These are phyloP conservation scores for Eupithecia subfuscata DNA, from an alignment of 2,888 invertebrate species.

Conservation along the genomic window DNA sequence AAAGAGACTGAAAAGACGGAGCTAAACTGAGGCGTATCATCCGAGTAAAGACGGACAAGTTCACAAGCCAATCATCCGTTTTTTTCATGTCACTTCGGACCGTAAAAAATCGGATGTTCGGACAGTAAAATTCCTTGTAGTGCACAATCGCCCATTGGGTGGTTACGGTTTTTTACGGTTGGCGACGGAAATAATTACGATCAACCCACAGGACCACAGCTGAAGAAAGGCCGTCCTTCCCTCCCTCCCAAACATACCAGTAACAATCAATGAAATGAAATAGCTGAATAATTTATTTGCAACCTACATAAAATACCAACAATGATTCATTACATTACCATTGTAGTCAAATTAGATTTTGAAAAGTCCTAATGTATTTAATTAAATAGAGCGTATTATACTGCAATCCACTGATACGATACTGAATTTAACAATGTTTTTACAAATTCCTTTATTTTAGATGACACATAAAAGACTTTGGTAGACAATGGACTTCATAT, in stretches of 20 bases:
- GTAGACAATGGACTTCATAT: neutral
- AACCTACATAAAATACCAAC: constrained; percentile 18
- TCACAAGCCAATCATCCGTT: too few relatives aligned
- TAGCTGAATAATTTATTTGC: constrained; percentile 28
- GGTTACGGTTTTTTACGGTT: neutral
- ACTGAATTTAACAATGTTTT: neutral
- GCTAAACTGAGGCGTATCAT: too few relatives aligned
- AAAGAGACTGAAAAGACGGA: too few relatives aligned
- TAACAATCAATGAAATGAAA: neutral
- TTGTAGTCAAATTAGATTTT: constrained; percentile 63
- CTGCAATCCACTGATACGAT: constrained; percentile 11
- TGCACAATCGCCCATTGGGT: too few relatives aligned
- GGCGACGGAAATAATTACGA: neutral
- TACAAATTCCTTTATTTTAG: neutral
- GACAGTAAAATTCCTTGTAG: too few relatives aligned
- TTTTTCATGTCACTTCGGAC: too few relatives aligned
- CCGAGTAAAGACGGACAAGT: too few relatives aligned
- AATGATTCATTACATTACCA: constrained; percentile 51
- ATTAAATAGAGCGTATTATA: constrained; percentile 13
- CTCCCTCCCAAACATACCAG: neutral
- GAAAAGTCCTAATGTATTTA: constrained; percentile 40
- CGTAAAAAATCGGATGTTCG: too few relatives aligned
- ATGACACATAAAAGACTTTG: neutral
- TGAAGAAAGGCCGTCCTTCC: neutral
- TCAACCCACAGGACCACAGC: neutral